phyloP scores from a whole-genome alignment of 2,113 vertebrate species.

The Etheostoma spectabile region DNA sequence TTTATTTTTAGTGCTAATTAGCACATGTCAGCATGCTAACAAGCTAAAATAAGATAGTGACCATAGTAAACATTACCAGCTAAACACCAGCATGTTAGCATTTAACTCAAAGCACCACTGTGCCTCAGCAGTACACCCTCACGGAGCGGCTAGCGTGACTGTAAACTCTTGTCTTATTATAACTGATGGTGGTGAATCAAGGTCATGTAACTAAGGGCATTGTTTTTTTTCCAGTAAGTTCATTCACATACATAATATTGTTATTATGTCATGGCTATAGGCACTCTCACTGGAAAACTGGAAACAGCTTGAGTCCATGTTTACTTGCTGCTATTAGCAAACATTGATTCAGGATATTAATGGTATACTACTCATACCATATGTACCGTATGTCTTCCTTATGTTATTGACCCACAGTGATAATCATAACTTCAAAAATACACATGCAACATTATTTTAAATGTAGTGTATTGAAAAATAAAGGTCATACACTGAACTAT shows the following conservation, averaged over 20 bases:
- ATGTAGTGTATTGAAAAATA: neutral
- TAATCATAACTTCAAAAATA: neutral
- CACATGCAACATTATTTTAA: neutral
- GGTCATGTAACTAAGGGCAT: conserved; percentile 10
- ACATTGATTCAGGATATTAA: conserved; percentile 14
- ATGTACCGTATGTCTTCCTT: neutral
- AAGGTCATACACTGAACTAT: neutral
- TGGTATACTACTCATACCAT: neutral
- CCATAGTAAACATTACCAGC: neutral
- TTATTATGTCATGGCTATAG: neutral
- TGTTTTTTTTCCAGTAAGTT: neutral
- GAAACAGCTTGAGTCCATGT: neutral
- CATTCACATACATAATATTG: conserved; percentile 7
- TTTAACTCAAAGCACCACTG: neutral
- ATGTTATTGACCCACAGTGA: neutral
- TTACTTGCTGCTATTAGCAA: conserved; percentile 4
- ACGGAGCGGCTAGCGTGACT: neutral
- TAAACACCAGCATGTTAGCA: neutral
- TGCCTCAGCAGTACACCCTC: no score
- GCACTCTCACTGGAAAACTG: conserved; percentile 8
- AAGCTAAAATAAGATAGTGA: neutral
- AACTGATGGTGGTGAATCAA: neutral
- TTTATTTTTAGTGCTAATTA: neutral
- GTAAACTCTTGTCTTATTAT: neutral
- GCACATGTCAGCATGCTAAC: neutral